These are phyloP conservation scores for Trachythela sp. DNA, from an alignment of 64 coral and sea anemone species.

Conservation along the genomic window DNA sequence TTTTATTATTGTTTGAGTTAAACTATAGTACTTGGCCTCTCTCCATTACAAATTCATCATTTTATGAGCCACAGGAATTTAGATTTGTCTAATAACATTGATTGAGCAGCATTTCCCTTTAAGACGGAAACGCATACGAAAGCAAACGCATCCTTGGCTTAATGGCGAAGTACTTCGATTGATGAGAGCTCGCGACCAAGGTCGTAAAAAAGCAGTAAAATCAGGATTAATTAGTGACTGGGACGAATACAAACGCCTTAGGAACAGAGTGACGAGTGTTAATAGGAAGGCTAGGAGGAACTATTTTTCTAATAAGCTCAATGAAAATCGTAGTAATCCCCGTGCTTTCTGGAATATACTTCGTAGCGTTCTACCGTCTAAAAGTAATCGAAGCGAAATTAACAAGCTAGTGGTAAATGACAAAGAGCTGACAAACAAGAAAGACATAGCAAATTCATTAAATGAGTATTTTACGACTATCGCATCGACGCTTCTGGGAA, in stretches of 20 bases:
- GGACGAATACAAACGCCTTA: conserved; percentile 32
- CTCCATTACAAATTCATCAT: too few species aligned
- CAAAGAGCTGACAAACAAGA: conserved; percentile 28
- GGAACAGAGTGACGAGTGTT: conserved; percentile 30
- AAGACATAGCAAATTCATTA: conserved; percentile 17
- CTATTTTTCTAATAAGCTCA: conserved; percentile 26
- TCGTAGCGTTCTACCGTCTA: conserved; percentile 30
- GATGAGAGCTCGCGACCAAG: conserved; percentile 43
- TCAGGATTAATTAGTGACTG: conserved; percentile 16
- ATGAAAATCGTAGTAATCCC: conserved; percentile 37
- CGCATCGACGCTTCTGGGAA: conserved; percentile 5
- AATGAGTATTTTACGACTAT: conserved; percentile 12
- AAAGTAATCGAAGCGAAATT: conserved; percentile 20
- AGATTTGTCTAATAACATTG: too few species aligned
- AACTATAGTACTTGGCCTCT: too few species aligned
- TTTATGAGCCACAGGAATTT: too few species aligned
- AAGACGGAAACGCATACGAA: too few species aligned
- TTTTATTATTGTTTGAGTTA: too few species aligned
- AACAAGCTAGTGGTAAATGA: conserved; percentile 32
- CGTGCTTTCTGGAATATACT: conserved; percentile 44
- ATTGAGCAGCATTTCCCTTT: too few species aligned
- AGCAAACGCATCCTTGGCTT: too few species aligned
- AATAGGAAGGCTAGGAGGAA: conserved; percentile 29
- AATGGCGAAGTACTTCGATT: too few species aligned
- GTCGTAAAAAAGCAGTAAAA: conserved; percentile 37